phyloP scores from a whole-genome alignment of 2,113 vertebrate genomes.

The Etheostoma cragini region DNA sequence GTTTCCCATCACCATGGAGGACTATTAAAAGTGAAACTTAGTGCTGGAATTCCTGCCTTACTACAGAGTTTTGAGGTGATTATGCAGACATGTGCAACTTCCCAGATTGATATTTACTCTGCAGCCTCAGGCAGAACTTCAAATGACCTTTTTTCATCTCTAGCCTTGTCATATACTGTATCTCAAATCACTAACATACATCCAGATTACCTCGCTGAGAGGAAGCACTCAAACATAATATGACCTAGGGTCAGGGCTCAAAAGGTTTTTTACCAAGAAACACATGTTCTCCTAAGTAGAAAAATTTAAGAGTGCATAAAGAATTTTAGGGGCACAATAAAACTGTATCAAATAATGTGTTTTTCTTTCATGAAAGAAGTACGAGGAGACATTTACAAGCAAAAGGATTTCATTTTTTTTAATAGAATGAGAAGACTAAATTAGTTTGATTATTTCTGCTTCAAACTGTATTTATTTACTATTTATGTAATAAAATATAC shows the following conservation, averaged over 20 bases:
- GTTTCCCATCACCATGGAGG: constrained; percentile 32
- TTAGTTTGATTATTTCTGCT: too few species aligned
- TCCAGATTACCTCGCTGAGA: neutral
- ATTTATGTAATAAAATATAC: too few species aligned
- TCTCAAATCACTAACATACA: constrained; percentile 21
- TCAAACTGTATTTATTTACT: too few species aligned
- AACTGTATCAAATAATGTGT: too few species aligned
- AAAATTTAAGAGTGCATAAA: too few species aligned
- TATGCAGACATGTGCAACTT: neutral
- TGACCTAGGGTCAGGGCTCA: neutral
- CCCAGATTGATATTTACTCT: constrained; percentile 3
- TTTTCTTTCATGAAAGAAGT: too few species aligned
- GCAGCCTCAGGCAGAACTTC: neutral
- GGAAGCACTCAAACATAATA: constrained; percentile 3
- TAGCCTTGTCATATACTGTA: neutral
- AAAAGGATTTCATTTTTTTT: too few species aligned
- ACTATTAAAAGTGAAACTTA: constrained; percentile 12
- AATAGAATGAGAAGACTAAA: too few species aligned
- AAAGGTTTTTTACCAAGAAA: too few species aligned
- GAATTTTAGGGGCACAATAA: too few species aligned
- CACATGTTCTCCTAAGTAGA: too few species aligned
- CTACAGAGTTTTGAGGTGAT: neutral
- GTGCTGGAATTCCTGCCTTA: constrained; percentile 36
- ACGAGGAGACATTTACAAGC: too few species aligned
- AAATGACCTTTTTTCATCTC: neutral